Evolutionary conservation across 2,888 invertebrate species (phyloP), one percentile per base, ranked within the genome.

Genomic region (Ectemnius continuus): DNA sequence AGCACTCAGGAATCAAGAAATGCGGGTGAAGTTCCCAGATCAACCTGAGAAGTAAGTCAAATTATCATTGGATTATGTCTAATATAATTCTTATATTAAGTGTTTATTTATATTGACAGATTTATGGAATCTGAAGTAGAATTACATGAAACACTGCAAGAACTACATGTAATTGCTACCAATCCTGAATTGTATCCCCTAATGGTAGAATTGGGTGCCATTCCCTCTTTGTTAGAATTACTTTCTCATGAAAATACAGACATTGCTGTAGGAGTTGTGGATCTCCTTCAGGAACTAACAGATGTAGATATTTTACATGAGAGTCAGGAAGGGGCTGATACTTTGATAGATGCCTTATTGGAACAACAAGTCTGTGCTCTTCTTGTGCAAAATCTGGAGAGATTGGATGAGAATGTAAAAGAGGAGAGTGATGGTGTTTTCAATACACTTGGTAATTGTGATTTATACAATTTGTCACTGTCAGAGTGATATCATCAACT

Each of bases 51-150:
- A 98, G 93, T 94, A 91, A 85, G 87, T 23, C 45, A 5, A 46
- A 58, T 23, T 6, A 0, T 14, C 62, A 5, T 4, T 14, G 47
- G 4, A 11, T 20, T 70, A 2, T 60, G 47, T 23, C 0, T 8
- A 64, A 6, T 11, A 18, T 46, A 1, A 23, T 4, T 47, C 46
- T 52, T 4, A 46, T 60, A 45, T 28, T 66, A 0, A 60, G 48
- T 20, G 11, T 13, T 47, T 68, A 59, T 72, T 52, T 18, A 57
- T 56, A 68, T 59, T 67, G 73, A 36, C 75, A 94, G 94, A 87
- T 99, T 99, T 90, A 98, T 99, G 95, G 96, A 99, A 85, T 98
- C 99, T 73, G 99, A 99, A 92, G 93, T 99, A 52, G 98, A 98
- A 90, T 91, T 98, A 73, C 97, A 98, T 91, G 96, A 96, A 86